Evolutionary conservation across 1,140 invertebrate species (phyloP), one percentile per base, ranked within the genome.

Genomic region (Phenacoccus solenopsis): DNA sequence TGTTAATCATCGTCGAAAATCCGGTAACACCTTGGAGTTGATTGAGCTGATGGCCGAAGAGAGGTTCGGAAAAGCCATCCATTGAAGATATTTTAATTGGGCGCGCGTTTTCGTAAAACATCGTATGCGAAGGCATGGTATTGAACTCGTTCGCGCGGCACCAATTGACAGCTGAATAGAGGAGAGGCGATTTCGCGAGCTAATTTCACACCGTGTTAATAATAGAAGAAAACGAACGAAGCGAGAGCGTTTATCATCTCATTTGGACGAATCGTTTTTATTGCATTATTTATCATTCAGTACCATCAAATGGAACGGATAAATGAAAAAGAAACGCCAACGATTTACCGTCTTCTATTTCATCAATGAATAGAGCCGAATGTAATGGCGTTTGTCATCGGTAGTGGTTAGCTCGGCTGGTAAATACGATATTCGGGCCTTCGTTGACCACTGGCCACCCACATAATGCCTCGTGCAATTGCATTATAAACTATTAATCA

Each of bases 171-270:
- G 59, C 25, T 64, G 59, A 64, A 64, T 64, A 64, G 59, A 38
- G 9, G n/a, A n/a, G 38, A 49, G 38, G 59, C 59, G 25, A 64
- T 64, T 64, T 64, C 25, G 59, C 59, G 59, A 64, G 59, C 59
- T 64, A 64, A 64, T 64, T 64, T 64, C 59, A 64, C 59, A 64
- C 59, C 59, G 59, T 64, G 59, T 64, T 64, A 64, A 64, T 64
- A 64, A 64, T 25, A 64, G 59, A 24, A 25, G 21, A 20, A 22
- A 64, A 64, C 59, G n/a, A n/a, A n/a, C n/a, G n/a, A n/a, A n/a
- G n/a, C n/a, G n/a, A 27, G 25, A 64, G 20, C 59, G 25, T 64
- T 64, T 64, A 64, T 64, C 59, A 64, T 64, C 59, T 64, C 59
- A 64, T 64, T 64, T 64, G 59, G 59, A n/a, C 9, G 32, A 64